These are phyloP conservation scores for Callitettix versicolor DNA, from an alignment of 1,140 invertebrate species.

Conservation along the genomic window DNA sequence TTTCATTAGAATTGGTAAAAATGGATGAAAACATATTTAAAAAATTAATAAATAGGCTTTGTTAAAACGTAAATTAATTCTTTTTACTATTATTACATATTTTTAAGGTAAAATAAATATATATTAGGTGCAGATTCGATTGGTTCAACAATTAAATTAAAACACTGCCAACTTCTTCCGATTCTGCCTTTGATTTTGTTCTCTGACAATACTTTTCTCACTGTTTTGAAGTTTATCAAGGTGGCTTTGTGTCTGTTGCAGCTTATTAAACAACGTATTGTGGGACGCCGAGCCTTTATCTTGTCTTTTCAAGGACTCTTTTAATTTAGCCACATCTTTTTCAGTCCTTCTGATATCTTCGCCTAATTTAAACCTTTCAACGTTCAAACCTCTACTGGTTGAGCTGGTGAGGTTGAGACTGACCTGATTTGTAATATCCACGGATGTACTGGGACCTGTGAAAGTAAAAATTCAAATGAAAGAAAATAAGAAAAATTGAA, in stretches of 20 bases:
- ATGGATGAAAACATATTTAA: too few species aligned
- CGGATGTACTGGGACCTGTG: background rate
- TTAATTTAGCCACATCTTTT: conserved; percentile 52
- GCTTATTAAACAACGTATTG: conserved; percentile 45
- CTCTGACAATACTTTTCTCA: conserved; percentile 43
- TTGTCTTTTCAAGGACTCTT: conserved; percentile 50
- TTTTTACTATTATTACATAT: too few species aligned
- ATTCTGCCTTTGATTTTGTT: conserved; percentile 20
- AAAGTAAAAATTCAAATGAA: too few species aligned
- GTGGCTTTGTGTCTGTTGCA: conserved; percentile 48
- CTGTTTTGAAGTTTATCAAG: conserved; percentile 44
- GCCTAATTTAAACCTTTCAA: conserved; percentile 59
- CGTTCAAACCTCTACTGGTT: conserved; percentile 55
- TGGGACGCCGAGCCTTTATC: conserved; percentile 39
- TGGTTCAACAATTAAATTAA: conserved; percentile 10
- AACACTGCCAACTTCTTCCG: conserved; percentile 24
- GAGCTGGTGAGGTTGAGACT: conserved; percentile 39
- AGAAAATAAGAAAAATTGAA: too few species aligned
- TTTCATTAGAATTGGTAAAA: too few species aligned
- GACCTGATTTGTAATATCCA: conserved; percentile 15
- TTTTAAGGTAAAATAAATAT: too few species aligned
- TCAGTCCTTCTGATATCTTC: conserved; percentile 59
- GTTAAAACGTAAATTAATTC: too few species aligned
- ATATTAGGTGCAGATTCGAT: too few species aligned
- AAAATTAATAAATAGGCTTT: too few species aligned